phyloP scores from a whole-genome alignment of 92 coral and sea anemone genomes.

The Actinostola sp. region DNA sequence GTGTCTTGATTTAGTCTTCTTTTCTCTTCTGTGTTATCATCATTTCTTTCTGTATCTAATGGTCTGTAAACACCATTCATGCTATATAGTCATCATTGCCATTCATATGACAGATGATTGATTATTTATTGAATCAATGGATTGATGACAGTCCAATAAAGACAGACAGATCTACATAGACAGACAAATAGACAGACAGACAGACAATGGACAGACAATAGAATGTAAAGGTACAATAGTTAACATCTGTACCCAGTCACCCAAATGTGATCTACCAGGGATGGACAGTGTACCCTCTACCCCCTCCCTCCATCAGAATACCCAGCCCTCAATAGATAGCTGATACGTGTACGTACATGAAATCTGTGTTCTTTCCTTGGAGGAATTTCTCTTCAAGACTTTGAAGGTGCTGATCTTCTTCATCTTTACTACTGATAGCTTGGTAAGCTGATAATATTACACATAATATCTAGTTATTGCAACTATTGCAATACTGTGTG shows the following conservation, averaged over 20 bases:
- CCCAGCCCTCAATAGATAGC: too few species aligned
- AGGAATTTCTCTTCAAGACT: conserved; percentile 84
- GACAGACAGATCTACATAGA: too few species aligned
- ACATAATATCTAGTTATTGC: background rate
- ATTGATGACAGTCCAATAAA: too few species aligned
- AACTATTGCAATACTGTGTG: background rate
- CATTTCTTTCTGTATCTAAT: conserved; percentile 6
- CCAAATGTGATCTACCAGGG: too few species aligned
- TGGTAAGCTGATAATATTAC: conserved; percentile 61
- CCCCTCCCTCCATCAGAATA: too few species aligned
- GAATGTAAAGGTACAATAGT: too few species aligned
- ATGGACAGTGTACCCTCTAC: too few species aligned
- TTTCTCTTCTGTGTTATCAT: conserved; percentile 1
- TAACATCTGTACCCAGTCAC: too few species aligned
- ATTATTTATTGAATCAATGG: too few species aligned
- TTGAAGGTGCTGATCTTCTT: conserved; percentile 72
- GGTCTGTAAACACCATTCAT: conserved; percentile 9
- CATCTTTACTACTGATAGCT: conserved; percentile 50
- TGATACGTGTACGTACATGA: conserved; percentile 57
- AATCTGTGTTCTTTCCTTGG: conserved; percentile 54
- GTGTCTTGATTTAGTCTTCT: conserved; percentile 18
- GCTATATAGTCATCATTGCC: too few species aligned
- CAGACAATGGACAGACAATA: background rate
- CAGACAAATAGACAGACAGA: background rate
- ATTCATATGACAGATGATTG: too few species aligned